Conservation (phyloP, 2,113 vertebrate species). For the Phocoena sinus region DNA sequence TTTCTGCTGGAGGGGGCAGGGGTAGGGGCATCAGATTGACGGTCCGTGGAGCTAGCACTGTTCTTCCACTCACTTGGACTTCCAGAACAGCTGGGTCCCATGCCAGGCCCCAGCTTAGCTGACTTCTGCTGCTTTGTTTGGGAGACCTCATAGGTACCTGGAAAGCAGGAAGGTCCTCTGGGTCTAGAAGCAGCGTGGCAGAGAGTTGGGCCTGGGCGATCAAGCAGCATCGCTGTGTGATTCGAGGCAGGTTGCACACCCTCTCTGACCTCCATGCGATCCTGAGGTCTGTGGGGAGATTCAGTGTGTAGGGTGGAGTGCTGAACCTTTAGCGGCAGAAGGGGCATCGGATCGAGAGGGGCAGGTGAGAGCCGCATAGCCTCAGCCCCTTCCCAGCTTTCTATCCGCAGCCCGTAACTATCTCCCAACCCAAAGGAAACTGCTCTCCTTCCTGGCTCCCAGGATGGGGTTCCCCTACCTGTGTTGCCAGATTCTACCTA, state of each 20-base stretch:
- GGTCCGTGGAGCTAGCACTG: not conserved
- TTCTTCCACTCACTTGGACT: too few species aligned
- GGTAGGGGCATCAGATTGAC: too few species aligned
- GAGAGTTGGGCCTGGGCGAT: not conserved
- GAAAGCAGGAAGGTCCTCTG: not conserved
- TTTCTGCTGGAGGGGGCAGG: not conserved
- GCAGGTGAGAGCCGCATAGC: not conserved
- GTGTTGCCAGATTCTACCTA: not conserved
- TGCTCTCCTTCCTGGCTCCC: not conserved
- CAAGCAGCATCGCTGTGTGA: rapidly evolving
- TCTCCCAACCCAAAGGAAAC: not conserved
- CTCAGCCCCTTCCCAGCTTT: not conserved
- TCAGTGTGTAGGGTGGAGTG: not conserved
- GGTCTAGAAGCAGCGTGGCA: not conserved
- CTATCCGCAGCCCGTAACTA: not conserved
- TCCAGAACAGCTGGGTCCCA: not conserved
- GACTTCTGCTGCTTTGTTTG: not conserved
- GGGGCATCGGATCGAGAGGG: not conserved
- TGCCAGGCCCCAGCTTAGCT: not conserved
- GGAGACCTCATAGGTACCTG: not conserved
- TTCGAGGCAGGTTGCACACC: too few species aligned
- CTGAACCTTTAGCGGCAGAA: not conserved
- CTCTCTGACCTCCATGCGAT: not conserved
- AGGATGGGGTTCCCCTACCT: not conserved
- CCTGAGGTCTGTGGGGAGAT: not conserved